phyloP scores from a whole-genome alignment of 2,888 invertebrate genomes.

The Drosophila hawaiiensis region DNA sequence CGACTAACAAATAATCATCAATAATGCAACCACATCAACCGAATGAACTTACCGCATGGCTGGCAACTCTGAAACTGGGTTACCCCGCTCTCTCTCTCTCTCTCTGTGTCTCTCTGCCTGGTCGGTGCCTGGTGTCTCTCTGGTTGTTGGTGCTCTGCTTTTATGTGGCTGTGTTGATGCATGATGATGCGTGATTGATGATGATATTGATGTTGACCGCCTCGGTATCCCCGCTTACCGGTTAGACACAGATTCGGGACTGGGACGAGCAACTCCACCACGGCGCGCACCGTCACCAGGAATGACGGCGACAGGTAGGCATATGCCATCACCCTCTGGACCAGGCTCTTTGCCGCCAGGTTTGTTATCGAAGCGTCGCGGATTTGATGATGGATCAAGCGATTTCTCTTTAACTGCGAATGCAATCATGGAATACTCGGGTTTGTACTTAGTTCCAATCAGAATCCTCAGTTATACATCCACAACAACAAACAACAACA shows the following conservation, averaged over 20 bases:
- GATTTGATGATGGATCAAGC: conserved; percentile 92
- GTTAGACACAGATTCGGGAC: conserved; percentile 92
- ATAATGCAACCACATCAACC: conserved; percentile 31
- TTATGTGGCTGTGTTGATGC: conserved; percentile 45
- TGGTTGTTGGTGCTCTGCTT: conserved; percentile 32
- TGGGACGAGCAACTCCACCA: conserved; percentile 94
- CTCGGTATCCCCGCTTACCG: conserved; percentile 65
- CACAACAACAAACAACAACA: conserved; percentile 16
- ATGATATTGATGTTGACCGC: conserved; percentile 56
- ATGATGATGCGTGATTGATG: conserved; percentile 42
- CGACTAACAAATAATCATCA: conserved; percentile 43
- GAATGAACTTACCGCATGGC: conserved; percentile 47
- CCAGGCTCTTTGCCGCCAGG: conserved; percentile 92
- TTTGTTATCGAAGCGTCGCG: conserved; percentile 89
- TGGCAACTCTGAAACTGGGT: conserved; percentile 41
- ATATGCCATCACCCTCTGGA: conserved; percentile 93
- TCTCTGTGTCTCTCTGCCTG: conserved; percentile 10
- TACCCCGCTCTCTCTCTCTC: conserved; percentile 30
- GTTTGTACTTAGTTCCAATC: conserved; percentile 86
- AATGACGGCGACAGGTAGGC: conserved; percentile 89
- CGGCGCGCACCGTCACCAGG: conserved; percentile 94
- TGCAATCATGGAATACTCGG: conserved; percentile 95
- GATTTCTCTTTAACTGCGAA: conserved; percentile 94
- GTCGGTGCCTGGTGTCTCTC: conserved; percentile 26
- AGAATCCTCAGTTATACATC: conserved; percentile 55